Base-by-base conservation (phyloP, 2,797 vertebrate species). In the Microcaecilia unicolor region DNA sequence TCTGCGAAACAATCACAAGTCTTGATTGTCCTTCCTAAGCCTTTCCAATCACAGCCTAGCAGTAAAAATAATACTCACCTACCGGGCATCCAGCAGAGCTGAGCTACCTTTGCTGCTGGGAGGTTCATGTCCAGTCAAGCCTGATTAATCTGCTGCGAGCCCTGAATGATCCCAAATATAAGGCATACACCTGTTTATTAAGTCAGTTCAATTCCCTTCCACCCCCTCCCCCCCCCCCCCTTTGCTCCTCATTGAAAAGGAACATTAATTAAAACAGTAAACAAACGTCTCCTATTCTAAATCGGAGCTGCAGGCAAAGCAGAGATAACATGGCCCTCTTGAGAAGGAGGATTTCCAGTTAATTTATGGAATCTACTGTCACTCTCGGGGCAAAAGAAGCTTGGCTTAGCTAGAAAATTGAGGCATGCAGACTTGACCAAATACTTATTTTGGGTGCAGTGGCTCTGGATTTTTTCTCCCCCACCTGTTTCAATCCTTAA, bases 191-290 rank as follows among this genome's bases (percentile, higher is more conserved):
- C 81, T 83, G 80, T 82, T 83, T 78, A 80, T 81, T 77, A 43
- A 73, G 76, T 43, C 71, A 31, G 66, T 75, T 64, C 75, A 64
- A 75, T 70, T 74, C 67, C 61, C 66, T 60, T 78, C 62, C n/a
- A n/a, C n/a, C n/a, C n/a, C 68, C 58, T 62, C n/a, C 67, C 61
- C 66, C 60, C 78, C 62, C n/a, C n/a, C n/a, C n/a, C n/a, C 68
- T 58, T 62, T 67, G 60, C 75, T 73, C 61, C 64, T 48, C 43
- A 28, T 57, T 68, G 78, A 71, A 78, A 80, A 76, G 74, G 58
- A 74, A 77, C 78, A 64, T 84, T 85, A 85, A 85, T 86, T 86
- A 84, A 85, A 73, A 72, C 68, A 69, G 83, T 80, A 82, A 83
- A 85, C 83, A 82, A 82, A 75, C 48, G 61, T 74, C 44, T 71